Base-by-base conservation (phyloP, 64 coral and sea anemone genomes). In the Hydrozoanthus tunicans region DNA sequence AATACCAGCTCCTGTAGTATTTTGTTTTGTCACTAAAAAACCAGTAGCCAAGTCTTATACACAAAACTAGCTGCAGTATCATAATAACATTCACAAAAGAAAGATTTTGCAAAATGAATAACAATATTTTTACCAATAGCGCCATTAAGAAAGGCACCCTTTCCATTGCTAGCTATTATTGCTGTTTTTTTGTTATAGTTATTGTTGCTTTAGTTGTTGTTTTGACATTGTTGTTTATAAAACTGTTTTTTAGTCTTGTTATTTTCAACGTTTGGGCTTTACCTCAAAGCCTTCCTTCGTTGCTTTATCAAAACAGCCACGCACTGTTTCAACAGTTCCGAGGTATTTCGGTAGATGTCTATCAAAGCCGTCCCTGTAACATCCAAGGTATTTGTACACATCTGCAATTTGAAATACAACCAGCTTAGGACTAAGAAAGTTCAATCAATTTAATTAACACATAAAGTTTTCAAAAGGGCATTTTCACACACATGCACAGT, bases 301-400 rank as follows among this genome's bases (percentile, higher is more conserved):
- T 88, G 84, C 69, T 88, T 59, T 74, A 6, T 73, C 56, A 61
- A 88, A 88, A 56, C 84, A 88, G 6, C 59, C 69, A 56, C 20
- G 54, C 13, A 88, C 66, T 15, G 3, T 88, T 6, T 14, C 5
- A 61, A 88, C 56, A 4, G 0, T 24, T 74, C 69, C 69, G 43
- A 88, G 68, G 14, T 13, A 74, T 13, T 58, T 13, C 5, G 84
- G 67, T 3, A 88, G 12, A 3, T 55, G 56, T 88, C 84, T 88
- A 4, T 51, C 23, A 10, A 6, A 14, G 3, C 56, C 26, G 10
- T 88, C 84, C 17, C 0, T 59, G 14, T 73, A 88, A 69, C 84
- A 88, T 59, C 84, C 84, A 9, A 88, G 12, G 6, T 88, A 69
- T 27, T 61, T 88, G 54, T 88, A 88, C 0, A 88, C 56, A 59